phyloP scores from a whole-genome alignment of 2,797 vertebrate genomes.

The Taenioides sp. region DNA sequence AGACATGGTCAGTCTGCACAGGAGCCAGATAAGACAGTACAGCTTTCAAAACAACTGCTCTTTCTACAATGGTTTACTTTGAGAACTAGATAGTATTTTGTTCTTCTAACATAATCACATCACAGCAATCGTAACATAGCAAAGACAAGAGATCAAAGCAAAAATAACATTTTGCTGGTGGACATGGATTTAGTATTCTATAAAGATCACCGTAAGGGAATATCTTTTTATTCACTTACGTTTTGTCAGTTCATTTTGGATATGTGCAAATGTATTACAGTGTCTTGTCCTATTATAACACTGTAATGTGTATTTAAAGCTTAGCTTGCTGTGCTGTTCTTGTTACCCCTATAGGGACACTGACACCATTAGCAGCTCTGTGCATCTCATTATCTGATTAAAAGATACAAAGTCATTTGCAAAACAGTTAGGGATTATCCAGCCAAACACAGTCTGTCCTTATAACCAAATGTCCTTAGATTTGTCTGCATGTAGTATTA shows the following conservation, averaged over 20 bases:
- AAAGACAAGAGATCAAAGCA: neutral
- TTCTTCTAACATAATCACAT: neutral
- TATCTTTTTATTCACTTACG: neutral
- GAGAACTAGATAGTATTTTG: no score
- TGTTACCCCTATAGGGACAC: neutral
- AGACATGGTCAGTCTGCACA: conserved; percentile 83
- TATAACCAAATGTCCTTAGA: conserved; percentile 2
- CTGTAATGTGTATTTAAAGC: neutral
- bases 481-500: neutral
- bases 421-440: conserved; percentile 4
- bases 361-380: neutral
- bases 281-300: neutral
- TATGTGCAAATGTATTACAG: neutral
- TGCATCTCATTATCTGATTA: conserved; percentile 18
- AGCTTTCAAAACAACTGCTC: neutral
- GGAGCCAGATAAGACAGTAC: neutral
- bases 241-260: neutral
- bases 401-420: conserved; percentile 16
- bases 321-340: neutral
- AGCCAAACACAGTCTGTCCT: conserved; percentile 1
- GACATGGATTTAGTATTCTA: neutral
- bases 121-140: neutral
- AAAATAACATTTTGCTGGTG: neutral
- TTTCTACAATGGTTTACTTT: neutral
- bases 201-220: neutral